Conservation (phyloP, 2,113 vertebrate genomes). For the Pimephales promelas region DNA sequence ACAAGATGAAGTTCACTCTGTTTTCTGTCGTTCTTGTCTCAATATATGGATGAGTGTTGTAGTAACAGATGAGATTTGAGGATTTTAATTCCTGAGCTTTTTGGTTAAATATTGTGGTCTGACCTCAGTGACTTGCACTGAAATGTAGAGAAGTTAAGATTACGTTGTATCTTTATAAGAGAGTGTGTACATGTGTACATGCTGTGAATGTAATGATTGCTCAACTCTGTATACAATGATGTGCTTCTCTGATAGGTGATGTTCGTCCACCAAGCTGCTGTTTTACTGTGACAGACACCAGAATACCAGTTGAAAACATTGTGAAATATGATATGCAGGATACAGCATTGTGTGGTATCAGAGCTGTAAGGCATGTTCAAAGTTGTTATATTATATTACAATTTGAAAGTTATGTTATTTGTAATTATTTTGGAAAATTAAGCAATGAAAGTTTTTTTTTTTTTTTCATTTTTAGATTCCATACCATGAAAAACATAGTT, state of each 20-base stretch:
- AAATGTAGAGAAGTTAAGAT: neutral
- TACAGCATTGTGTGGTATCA: rapidly evolving
- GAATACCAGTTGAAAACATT: rapidly evolving
- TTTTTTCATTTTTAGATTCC: too few species aligned
- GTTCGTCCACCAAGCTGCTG: neutral
- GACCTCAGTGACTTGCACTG: slow-evolving; percentile 19
- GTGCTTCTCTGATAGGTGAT: slow-evolving; percentile 18
- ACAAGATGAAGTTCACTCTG: slow-evolving; percentile 20
- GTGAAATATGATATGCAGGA: too few species aligned
- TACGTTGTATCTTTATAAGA: neutral
- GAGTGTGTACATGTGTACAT: neutral
- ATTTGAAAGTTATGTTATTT: too few species aligned
- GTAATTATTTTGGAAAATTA: neutral
- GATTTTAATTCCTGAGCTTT: neutral
- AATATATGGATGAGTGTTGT: neutral
- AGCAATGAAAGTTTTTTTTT: too few species aligned
- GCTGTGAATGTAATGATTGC: neutral
- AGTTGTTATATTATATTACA: neutral
- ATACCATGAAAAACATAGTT: neutral
- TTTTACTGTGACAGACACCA: rapidly evolving
- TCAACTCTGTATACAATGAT: neutral
- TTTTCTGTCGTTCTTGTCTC: neutral
- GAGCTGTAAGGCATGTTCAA: slow-evolving; percentile 31
- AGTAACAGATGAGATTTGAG: neutral
- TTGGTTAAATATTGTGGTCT: slow-evolving; percentile 6